These are phyloP conservation scores for Antheraea mylitta DNA, from an alignment of 1,140 invertebrate genomes.

Conservation along the genomic window DNA sequence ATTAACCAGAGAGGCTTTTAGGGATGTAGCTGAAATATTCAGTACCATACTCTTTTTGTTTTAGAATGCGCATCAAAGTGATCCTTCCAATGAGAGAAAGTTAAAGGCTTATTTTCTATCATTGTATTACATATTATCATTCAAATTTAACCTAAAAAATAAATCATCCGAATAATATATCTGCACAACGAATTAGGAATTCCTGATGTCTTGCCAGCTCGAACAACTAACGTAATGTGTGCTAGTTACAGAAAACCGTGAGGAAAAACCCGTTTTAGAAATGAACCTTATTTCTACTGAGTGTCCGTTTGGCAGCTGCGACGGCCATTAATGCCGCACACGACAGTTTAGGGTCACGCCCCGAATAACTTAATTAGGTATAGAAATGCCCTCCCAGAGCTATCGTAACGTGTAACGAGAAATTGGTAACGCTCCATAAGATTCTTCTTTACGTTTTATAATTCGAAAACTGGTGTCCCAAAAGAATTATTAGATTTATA, in stretches of 20 bases:
- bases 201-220: slow-evolving; percentile 2
- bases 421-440: not conserved
- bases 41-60: too few relatives aligned
- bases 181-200: not conserved
- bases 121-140: not conserved
- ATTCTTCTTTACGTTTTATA: slow-evolving; percentile 1
- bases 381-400: not conserved
- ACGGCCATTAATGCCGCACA: slow-evolving; percentile 3
- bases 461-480: not conserved
- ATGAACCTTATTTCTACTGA: slow-evolving; percentile 3
- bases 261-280: slow-evolving; percentile 1
- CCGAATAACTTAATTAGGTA: slow-evolving; percentile 3
- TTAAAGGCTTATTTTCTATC: too few relatives aligned
- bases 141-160: not conserved
- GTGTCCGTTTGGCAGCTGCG: slow-evolving; percentile 9
- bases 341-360: slow-evolving; percentile 9
- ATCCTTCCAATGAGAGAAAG: too few relatives aligned
- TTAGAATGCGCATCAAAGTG: too few relatives aligned
- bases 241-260: slow-evolving; percentile 1
- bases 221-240: not conserved
- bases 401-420: slow-evolving; percentile 1
- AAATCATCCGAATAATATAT: not conserved
- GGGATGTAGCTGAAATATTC: too few relatives aligned
- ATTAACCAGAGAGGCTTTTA: too few relatives aligned
- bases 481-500: too few relatives aligned